These are phyloP conservation scores for Thymallus thymallus DNA, from an alignment of 2,113 vertebrate genomes.

Conservation along the genomic window DNA sequence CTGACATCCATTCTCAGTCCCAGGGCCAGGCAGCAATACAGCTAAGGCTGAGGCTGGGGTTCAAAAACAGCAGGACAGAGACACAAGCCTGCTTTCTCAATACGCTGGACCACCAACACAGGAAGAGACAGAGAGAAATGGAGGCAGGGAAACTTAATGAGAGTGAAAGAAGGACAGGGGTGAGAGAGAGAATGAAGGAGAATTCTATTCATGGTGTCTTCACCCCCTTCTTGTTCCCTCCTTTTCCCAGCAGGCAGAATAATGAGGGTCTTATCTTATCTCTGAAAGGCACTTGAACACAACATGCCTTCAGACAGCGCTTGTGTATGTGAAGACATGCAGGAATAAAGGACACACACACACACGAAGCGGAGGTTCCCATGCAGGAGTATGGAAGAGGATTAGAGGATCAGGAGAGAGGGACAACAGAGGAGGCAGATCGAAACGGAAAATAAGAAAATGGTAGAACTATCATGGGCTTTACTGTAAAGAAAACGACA, in stretches of 20 bases:
- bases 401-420: conserved; percentile 50
- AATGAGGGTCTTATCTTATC: conserved; percentile 68
- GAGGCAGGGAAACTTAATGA: conserved; percentile 15
- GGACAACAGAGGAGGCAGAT: conserved; percentile 27
- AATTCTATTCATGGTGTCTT: conserved; percentile 40
- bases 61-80: neutral
- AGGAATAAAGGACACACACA: conserved; percentile 14
- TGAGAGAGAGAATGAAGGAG: conserved; percentile 27
- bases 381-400: conserved; percentile 42
- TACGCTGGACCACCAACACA: too few species aligned
- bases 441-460: conserved; percentile 26
- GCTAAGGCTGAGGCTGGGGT: neutral
- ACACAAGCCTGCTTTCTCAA: conserved; percentile 23
- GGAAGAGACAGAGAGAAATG: neutral
- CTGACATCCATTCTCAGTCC: conserved; percentile 21
- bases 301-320: conserved; percentile 59
- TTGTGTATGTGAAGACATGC: conserved; percentile 46
- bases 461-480: conserved; percentile 26
- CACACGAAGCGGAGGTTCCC: conserved; percentile 18
- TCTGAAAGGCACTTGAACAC: conserved; percentile 51
- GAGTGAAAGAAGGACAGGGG: conserved; percentile 25
- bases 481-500: conserved; percentile 38
- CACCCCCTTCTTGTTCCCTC: conserved; percentile 34
- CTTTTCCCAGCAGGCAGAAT: conserved; percentile 18
- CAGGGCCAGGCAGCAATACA: neutral